phyloP scores from a whole-genome alignment of 2,797 vertebrate genomes.

The Gobio occitaniae region DNA sequence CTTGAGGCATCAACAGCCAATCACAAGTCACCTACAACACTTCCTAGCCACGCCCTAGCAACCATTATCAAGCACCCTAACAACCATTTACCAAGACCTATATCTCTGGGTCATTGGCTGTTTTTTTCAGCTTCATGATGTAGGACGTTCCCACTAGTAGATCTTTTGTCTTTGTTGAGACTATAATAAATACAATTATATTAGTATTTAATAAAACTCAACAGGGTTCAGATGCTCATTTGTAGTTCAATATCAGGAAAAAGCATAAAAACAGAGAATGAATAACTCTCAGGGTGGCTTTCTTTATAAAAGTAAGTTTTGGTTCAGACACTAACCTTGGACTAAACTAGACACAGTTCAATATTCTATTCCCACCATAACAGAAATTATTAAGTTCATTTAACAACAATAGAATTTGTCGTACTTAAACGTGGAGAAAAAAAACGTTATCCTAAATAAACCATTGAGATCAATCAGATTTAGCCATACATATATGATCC shows the following conservation, averaged over 20 bases:
- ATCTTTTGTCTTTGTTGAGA: neutral
- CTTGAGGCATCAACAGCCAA: too few relatives aligned
- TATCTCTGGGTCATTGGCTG: too few relatives aligned
- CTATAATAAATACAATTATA: neutral
- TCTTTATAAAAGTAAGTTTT: neutral
- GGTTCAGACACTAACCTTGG: neutral
- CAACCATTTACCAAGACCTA: too few relatives aligned
- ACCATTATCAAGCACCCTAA: too few relatives aligned
- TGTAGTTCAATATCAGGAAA: neutral
- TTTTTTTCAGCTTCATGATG: neutral
- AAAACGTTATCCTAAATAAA: too few relatives aligned
- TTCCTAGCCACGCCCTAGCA: too few relatives aligned
- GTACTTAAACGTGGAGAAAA: too few relatives aligned
- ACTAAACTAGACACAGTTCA: neutral
- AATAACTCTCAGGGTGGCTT: neutral
- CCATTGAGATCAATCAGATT: too few relatives aligned
- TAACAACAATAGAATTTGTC: too few relatives aligned
- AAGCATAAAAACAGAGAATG: neutral
- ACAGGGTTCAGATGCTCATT: neutral
- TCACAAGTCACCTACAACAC: too few relatives aligned
- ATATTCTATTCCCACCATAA: neutral
- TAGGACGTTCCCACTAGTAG: neutral
- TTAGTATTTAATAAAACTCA: neutral
- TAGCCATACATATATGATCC: too few relatives aligned
- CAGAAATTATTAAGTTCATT: too few relatives aligned